Evolutionary conservation across 2,888 invertebrate species (phyloP).

Genomic region (Pediacus dermestoides): DNA sequence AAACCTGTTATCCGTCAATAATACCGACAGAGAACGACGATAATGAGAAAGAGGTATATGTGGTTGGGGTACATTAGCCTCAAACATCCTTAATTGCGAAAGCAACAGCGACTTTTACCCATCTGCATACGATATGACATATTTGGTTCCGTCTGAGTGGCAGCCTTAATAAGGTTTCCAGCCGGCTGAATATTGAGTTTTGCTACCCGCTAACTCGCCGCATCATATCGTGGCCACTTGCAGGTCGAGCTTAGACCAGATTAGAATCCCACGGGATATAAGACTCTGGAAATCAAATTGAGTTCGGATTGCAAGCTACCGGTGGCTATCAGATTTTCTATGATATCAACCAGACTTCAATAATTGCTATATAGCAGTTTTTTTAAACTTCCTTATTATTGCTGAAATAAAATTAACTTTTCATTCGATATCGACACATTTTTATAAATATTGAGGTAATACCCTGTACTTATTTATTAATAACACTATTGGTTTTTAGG

Average conservation of each 20-base stretch:
- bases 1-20: no score
- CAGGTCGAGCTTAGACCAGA: conserved; percentile 50
- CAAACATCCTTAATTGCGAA: conserved; percentile 41
- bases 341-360: conserved; percentile 36
- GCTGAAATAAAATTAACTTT: no score
- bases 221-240: conserved; percentile 46
- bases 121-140: conserved; percentile 43
- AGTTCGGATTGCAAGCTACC: conserved; percentile 48
- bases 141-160: conserved; percentile 48
- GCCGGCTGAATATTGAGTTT: conserved; percentile 52
- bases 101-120: conserved; percentile 31
- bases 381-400: conserved; percentile 25
- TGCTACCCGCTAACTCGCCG: conserved; percentile 37
- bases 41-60: conserved; percentile 8
- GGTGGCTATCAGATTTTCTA: conserved; percentile 38
- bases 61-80: no score
- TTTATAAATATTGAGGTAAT: no score
- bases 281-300: conserved; percentile 50
- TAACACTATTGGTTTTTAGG: no score
- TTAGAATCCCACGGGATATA: conserved; percentile 47
- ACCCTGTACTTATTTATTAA: no score
- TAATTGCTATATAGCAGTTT: conserved; percentile 34
- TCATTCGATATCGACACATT: no score
- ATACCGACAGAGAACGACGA: no score
- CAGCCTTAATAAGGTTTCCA: conserved; percentile 53